A percentile compares a stretch with the other conserved stretches of the same genome.
These are phyloP conservation scores for Phylloscopus trochilus DNA, from an alignment of 2,113 vertebrate genomes.

Conservation along the genomic window DNA sequence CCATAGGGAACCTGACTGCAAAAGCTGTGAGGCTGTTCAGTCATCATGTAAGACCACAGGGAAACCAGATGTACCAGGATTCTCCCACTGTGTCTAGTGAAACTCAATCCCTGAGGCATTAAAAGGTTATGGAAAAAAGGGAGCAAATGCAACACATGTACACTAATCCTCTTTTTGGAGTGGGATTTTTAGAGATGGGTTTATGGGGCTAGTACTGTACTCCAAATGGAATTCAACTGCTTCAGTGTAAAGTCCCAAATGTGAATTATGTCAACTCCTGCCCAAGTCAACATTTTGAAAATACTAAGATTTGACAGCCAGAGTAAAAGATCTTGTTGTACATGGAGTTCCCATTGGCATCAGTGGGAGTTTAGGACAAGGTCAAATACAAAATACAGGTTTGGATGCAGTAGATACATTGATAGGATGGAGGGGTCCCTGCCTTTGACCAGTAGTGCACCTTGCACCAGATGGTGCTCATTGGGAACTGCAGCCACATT, in stretches of 20 bases:
- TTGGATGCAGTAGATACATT: background rate
- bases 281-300: background rate
- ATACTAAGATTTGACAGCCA: background rate
- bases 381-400: background rate
- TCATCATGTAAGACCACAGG: slow-evolving; percentile 67
- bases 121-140: slow-evolving; percentile 53
- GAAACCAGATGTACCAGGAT: slow-evolving; percentile 68
- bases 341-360: background rate
- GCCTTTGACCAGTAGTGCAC: background rate
- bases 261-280: background rate
- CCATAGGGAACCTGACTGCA: slow-evolving; percentile 53
- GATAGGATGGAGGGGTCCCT: background rate
- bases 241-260: slow-evolving; percentile 10
- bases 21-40: slow-evolving; percentile 65
- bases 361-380: background rate
- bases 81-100: slow-evolving; percentile 56
- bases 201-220: background rate
- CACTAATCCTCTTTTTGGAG: slow-evolving; percentile 48
- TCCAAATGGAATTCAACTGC: slow-evolving; percentile 29
- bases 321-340: background rate
- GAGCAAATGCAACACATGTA: slow-evolving; percentile 40
- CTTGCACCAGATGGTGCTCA: background rate
- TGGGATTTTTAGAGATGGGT: slow-evolving; percentile 24
- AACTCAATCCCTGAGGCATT: slow-evolving; percentile 59
- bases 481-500: background rate